Conservation (phyloP, 2,113 vertebrate genomes). For the Mungos mungo region DNA sequence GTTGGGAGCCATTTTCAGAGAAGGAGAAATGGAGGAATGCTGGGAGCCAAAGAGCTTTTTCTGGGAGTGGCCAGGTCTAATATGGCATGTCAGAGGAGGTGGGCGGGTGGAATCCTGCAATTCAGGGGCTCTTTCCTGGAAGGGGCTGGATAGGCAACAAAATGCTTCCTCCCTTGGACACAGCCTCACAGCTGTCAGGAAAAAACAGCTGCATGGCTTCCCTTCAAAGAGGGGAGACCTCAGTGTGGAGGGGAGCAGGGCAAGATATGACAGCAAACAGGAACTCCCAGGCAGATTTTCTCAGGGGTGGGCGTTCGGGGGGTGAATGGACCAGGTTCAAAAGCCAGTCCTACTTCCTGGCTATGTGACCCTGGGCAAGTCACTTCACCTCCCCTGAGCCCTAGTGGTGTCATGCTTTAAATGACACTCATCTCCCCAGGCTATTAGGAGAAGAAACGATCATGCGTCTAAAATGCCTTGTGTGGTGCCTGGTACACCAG, state of each 20-base stretch:
- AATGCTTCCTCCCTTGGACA: slow-evolving; percentile 5
- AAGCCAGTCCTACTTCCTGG: neutral
- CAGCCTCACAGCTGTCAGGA: slow-evolving; percentile 40
- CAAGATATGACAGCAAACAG: neutral
- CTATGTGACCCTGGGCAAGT: neutral
- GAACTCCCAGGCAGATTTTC: neutral
- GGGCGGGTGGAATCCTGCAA: slow-evolving; percentile 28
- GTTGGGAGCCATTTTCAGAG: neutral
- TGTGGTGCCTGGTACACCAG: neutral
- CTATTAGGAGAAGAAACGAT: neutral
- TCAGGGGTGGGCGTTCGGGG: no score
- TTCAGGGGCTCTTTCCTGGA: slow-evolving; percentile 63
- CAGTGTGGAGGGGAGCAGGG: neutral
- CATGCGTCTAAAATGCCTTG: neutral
- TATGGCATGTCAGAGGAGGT: neutral
- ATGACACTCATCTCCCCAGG: neutral
- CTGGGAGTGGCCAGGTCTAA: neutral
- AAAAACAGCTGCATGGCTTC: slow-evolving; percentile 56
- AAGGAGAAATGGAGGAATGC: neutral
- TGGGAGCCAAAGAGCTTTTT: neutral
- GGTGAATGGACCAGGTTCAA: neutral
- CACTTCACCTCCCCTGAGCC: neutral
- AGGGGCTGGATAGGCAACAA: neutral
- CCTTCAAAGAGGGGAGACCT: slow-evolving; percentile 14
- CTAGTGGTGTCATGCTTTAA: neutral